phyloP scores from a whole-genome alignment of 1,140 invertebrate genomes.

The Calliopsis andreniformis region DNA sequence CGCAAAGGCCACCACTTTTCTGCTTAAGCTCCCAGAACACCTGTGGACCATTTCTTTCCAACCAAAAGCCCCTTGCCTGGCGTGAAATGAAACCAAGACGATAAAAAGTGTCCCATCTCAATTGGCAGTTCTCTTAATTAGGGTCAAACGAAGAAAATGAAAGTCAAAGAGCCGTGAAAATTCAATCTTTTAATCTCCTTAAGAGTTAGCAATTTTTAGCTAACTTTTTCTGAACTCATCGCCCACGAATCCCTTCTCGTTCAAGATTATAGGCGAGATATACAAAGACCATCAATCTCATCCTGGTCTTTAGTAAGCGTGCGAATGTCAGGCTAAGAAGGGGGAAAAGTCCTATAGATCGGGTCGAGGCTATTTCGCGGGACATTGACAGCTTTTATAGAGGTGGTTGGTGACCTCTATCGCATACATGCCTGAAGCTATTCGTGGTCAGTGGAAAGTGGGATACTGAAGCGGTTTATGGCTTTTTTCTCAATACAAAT shows the following conservation, averaged over 20 bases:
- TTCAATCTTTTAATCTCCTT: too few relatives aligned
- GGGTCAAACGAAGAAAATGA: not conserved
- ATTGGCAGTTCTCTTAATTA: not conserved
- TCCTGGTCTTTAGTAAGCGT: slow-evolving; percentile 3
- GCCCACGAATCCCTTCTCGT: too few relatives aligned
- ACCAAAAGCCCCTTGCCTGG: not conserved
- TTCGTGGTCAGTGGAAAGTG: not conserved
- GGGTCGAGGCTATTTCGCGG: slow-evolving; percentile 25
- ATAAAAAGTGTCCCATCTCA: not conserved
- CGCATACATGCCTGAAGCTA: slow-evolving; percentile 6
- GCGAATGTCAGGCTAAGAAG: not conserved
- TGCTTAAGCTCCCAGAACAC: slow-evolving; percentile 21
- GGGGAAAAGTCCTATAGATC: slow-evolving; percentile 14
- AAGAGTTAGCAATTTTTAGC: too few relatives aligned
- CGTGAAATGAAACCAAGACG: not conserved
- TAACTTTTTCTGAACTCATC: too few relatives aligned
- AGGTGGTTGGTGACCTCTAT: slow-evolving; percentile 18
- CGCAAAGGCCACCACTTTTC: slow-evolving; percentile 18
- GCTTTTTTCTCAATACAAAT: slow-evolving; percentile 17
- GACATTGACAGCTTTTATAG: slow-evolving; percentile 37
- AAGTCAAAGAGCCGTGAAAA: too few relatives aligned
- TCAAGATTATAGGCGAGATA: not conserved
- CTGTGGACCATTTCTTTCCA: slow-evolving; percentile 21
- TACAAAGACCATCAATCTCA: slow-evolving; percentile 30
- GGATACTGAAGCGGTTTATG: not conserved